phyloP scores from a whole-genome alignment of 2,113 vertebrate genomes.

The Leptobrachium ailaonicum region DNA sequence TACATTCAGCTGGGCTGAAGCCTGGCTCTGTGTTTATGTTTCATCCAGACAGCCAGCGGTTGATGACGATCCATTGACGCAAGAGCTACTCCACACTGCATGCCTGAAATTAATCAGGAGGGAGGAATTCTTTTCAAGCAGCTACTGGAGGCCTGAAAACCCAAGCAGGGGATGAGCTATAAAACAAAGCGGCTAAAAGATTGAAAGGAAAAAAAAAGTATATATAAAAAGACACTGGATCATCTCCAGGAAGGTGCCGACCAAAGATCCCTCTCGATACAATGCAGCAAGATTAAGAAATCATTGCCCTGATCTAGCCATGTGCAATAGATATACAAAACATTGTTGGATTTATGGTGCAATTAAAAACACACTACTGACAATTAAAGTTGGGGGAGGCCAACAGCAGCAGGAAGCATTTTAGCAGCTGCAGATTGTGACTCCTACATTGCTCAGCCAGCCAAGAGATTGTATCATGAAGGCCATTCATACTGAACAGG shows the following conservation, averaged over 20 bases:
- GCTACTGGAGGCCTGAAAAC: constrained; percentile 43
- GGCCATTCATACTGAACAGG: too few species aligned
- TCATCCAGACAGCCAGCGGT: constrained; percentile 57
- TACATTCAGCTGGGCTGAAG: constrained; percentile 43
- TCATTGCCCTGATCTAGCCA: too few species aligned
- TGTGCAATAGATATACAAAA: too few species aligned
- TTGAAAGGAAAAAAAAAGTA: neutral
- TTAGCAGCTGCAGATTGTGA: too few species aligned
- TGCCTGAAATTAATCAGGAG: constrained; percentile 68
- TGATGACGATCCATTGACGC: constrained; percentile 71
- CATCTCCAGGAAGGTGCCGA: constrained; percentile 7
- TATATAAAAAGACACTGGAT: neutral
- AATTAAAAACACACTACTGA: too few species aligned
- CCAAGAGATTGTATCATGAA: too few species aligned
- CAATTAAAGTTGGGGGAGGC: too few species aligned
- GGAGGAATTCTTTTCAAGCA: constrained; percentile 62
- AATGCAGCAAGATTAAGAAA: too few species aligned
- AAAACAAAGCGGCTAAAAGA: constrained; percentile 13
- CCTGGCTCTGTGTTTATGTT: constrained; percentile 64
- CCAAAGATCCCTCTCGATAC: neutral
- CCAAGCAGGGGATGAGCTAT: constrained; percentile 37
- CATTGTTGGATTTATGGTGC: too few species aligned
- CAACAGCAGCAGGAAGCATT: too few species aligned
- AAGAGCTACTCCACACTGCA: constrained; percentile 58
- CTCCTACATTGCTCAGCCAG: too few species aligned